Evolutionary conservation across 1,140 invertebrate species (phyloP).

Genomic region (Maniola jurtina): DNA sequence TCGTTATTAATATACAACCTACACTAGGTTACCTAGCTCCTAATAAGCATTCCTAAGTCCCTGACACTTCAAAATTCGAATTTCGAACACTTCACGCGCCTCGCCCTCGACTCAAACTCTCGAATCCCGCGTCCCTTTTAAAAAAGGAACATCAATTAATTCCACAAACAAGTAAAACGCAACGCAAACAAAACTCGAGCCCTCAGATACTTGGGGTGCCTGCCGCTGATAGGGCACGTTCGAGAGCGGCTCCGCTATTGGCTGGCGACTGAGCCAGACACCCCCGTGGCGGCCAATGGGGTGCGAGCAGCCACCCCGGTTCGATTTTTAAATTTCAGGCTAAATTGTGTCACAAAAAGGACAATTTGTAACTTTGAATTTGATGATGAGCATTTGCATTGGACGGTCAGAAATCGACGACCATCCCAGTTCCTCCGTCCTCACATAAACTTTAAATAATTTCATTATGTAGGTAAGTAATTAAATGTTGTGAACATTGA

Average conservation of each 20-base stretch:
- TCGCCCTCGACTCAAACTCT: neutral
- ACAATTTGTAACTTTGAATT: neutral
- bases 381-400: neutral
- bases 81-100: neutral
- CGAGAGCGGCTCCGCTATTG: slow-evolving; percentile 39
- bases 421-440: too few relatives aligned
- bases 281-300: slow-evolving; percentile 46
- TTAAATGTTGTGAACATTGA: too few relatives aligned
- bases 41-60: neutral
- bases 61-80: neutral
- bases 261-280: slow-evolving; percentile 34
- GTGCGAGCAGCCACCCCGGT: slow-evolving; percentile 31
- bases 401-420: too few relatives aligned
- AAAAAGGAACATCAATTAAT: slow-evolving; percentile 69
- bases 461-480: too few relatives aligned
- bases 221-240: slow-evolving; percentile 56
- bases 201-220: slow-evolving; percentile 48
- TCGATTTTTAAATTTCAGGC: slow-evolving; percentile 30
- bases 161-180: slow-evolving; percentile 64
- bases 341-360: slow-evolving; percentile 1
- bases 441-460: too few relatives aligned
- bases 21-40: too few relatives aligned
- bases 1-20: too few relatives aligned
- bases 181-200: slow-evolving; percentile 54
- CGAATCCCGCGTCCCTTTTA: slow-evolving; percentile 9